These are phyloP conservation scores for Bombus superbus DNA, from an alignment of 1,140 invertebrate genomes.

Conservation along the genomic window DNA sequence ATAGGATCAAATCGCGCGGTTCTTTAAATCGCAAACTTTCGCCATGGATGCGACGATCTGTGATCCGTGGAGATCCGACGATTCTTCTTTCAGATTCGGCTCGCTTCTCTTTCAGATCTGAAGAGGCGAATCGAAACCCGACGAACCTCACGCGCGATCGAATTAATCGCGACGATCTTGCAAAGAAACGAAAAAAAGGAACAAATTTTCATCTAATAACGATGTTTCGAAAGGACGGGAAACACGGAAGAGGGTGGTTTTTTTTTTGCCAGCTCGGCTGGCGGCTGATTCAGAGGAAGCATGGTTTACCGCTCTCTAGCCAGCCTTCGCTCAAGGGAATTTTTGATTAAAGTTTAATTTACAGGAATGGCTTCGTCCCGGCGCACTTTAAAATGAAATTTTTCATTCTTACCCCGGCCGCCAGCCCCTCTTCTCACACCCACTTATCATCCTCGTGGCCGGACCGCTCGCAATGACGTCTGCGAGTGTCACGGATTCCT, in stretches of 20 bases:
- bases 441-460: slow-evolving; percentile 18
- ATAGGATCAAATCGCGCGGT: no score
- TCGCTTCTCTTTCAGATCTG: neutral
- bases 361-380: slow-evolving; percentile 54
- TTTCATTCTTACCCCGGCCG: slow-evolving; percentile 44
- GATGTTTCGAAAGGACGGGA: neutral
- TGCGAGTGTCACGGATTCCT: slow-evolving; percentile 51
- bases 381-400: slow-evolving; percentile 66
- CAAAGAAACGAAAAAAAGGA: no score
- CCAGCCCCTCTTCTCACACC: slow-evolving; percentile 4
- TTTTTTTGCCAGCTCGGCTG: neutral
- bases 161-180: neutral
- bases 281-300: slow-evolving; percentile 31
- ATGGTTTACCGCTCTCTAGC: slow-evolving; percentile 53
- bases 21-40: no score
- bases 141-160: neutral
- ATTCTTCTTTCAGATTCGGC: no score
- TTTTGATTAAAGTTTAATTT: slow-evolving; percentile 71
- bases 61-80: no score
- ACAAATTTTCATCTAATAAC: slow-evolving; percentile 25
- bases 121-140: neutral
- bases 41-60: no score
- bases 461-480: slow-evolving; percentile 42
- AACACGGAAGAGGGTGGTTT: neutral
- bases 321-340: slow-evolving; percentile 54